Evolutionary conservation across 2,113 vertebrate species (phyloP).

Genomic region (Diadophis punctatus): DNA sequence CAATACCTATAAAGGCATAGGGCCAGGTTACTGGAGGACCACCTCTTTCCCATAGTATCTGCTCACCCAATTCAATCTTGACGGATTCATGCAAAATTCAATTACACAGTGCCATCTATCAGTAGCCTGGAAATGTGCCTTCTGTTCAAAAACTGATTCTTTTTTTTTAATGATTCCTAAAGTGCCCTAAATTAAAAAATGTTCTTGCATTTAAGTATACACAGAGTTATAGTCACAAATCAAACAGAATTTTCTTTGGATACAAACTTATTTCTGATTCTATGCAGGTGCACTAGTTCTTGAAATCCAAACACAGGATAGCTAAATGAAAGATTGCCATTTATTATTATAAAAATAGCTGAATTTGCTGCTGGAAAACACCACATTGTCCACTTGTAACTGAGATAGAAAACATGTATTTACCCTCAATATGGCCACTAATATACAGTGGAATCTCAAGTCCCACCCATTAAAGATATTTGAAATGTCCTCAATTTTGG

Average conservation of each 20-base stretch:
- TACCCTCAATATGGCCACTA: not conserved
- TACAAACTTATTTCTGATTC: not conserved
- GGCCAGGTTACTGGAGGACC: too few relatives aligned
- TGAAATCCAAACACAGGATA: not conserved
- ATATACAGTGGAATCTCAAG: not conserved
- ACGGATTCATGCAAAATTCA: not conserved
- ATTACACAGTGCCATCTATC: not conserved
- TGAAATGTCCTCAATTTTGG: not conserved
- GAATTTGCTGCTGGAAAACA: not conserved
- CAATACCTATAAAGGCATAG: not conserved
- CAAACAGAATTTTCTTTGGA: not conserved
- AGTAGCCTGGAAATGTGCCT: not conserved
- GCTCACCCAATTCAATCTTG: too few relatives aligned
- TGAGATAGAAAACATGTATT: not conserved
- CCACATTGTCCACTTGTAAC: not conserved
- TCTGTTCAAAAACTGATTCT: not conserved
- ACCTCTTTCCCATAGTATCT: too few relatives aligned
- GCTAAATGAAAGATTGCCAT: not conserved
- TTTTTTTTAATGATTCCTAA: not conserved
- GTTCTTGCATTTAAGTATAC: not conserved
- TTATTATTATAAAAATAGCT: not conserved
- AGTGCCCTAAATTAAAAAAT: not conserved
- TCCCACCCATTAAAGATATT: not conserved
- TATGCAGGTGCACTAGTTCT: not conserved
- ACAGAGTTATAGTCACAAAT: not conserved